Percentiles rank a stretch among this genome's conserved stretches.
Evolutionary conservation across 2,113 vertebrate genomes (phyloP).

Genomic region (Lagopus leucura): DNA sequence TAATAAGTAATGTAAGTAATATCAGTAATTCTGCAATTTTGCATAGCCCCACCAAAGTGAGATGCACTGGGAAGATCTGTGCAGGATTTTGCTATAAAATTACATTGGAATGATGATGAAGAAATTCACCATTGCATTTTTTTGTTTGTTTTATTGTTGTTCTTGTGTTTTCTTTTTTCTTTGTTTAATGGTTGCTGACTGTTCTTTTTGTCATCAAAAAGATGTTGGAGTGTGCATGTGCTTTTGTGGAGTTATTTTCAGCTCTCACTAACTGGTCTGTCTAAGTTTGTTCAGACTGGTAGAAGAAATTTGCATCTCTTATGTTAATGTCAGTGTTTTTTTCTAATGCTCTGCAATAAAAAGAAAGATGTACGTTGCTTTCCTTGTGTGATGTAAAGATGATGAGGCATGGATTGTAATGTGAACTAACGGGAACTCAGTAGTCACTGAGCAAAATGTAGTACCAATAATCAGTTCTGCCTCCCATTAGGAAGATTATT

Average conservation of each 20-base stretch:
- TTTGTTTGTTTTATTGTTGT: background rate
- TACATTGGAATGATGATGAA: background rate
- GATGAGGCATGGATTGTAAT: background rate
- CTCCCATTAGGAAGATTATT: constrained; percentile 84
- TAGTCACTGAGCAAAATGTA: background rate
- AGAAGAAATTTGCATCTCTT: background rate
- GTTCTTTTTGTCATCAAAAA: background rate
- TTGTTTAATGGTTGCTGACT: background rate
- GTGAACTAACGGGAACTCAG: background rate
- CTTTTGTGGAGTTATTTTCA: background rate
- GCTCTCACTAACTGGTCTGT: background rate
- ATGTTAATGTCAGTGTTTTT: background rate
- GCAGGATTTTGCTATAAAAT: background rate
- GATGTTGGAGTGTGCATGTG: background rate
- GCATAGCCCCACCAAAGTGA: background rate
- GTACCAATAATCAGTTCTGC: background rate
- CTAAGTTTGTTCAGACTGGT: background rate
- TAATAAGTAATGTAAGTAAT: too few species aligned
- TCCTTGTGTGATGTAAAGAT: background rate
- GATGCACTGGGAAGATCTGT: background rate
- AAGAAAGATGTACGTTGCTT: background rate
- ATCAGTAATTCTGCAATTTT: background rate
- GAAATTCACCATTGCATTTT: background rate
- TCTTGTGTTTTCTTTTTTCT: background rate
- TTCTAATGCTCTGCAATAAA: background rate